Base-by-base conservation (phyloP, 1,140 invertebrate genomes). In the Zaprionus tsacasi region DNA sequence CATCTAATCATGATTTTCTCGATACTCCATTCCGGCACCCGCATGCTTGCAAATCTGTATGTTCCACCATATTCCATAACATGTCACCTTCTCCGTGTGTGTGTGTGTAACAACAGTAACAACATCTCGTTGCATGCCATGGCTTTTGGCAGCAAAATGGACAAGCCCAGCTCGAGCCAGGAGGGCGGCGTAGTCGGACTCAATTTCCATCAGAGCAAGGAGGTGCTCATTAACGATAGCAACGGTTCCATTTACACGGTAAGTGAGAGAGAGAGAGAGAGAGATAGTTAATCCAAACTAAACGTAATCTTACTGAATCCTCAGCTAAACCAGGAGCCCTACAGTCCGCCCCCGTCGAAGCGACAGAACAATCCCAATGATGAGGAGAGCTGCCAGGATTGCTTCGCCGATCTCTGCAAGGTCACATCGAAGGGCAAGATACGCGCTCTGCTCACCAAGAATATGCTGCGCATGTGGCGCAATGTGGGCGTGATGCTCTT, bases 401-500 rank as follows among this genome's bases (percentile, higher is more conserved):
- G 91, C 55, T 92, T 75, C 57, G 66, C 91, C 25, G 81, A 73
- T 79, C 58, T 92, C 10, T 92, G 91, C 70, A 76, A 70, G 57
- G 86, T 92, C 8, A 96, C 95, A 15, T 95, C 94, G 12, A 93
- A 93, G 38, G 95, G 96, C 33, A 96, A 96, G 85, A 95, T 96
- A 70, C 94, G 94, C 70, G 98, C 98, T 8, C 92, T 99, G 40
- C 94, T 98, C 59, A 96, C 97, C 93, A 99, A 99, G 93, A 99
- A 99, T 93, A 96, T 98, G 91, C 94, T 98, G 30, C 95, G 97
- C 72, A 98, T 99, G 96, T 97, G 96, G 95, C 94, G 98, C 74
- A 99, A 99, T 92, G 96, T 98, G 54, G 97, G 96, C 48, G 96
- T 98, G 17, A 97, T 98, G 95, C 93, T 97, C 69, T 99, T 99